phyloP scores from a whole-genome alignment of 2,797 vertebrate species.

The Darevskia nairensis region DNA sequence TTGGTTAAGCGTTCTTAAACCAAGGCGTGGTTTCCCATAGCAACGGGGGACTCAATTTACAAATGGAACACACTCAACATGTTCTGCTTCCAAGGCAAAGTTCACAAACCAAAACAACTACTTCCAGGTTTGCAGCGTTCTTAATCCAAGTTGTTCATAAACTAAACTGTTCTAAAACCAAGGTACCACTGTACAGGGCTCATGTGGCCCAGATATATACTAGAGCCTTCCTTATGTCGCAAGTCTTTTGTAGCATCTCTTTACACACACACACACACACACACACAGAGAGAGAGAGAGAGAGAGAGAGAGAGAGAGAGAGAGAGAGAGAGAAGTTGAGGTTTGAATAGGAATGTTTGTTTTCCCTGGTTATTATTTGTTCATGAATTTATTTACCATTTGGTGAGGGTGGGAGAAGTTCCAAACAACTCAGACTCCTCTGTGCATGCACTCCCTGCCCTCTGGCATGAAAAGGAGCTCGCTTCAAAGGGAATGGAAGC shows the following conservation, averaged over 20 bases:
- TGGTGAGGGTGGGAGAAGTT: neutral
- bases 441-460: constrained; percentile 9
- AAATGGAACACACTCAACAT: too few species aligned
- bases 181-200: too few species aligned
- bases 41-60: too few species aligned
- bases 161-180: too few species aligned
- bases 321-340: neutral
- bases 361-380: constrained; percentile 15
- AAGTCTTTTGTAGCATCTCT: neutral
- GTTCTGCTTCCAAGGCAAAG: too few species aligned
- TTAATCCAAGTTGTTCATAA: too few species aligned
- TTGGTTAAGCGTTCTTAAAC: too few species aligned
- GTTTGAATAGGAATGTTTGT: neutral
- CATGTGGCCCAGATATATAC: too few species aligned
- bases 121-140: too few species aligned
- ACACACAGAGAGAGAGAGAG: rapidly evolving
- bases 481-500: constrained; percentile 39
- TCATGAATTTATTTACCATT: constrained; percentile 51
- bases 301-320: too few species aligned
- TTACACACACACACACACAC: constrained; percentile 45
- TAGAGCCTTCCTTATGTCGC: neutral
- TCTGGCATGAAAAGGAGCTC: neutral
- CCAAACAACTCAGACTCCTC: constrained; percentile 2
- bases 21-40: too few species aligned
- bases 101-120: too few species aligned